Base-by-base conservation (phyloP, 2,113 vertebrate species). In the Rhinolophus sinicus region DNA sequence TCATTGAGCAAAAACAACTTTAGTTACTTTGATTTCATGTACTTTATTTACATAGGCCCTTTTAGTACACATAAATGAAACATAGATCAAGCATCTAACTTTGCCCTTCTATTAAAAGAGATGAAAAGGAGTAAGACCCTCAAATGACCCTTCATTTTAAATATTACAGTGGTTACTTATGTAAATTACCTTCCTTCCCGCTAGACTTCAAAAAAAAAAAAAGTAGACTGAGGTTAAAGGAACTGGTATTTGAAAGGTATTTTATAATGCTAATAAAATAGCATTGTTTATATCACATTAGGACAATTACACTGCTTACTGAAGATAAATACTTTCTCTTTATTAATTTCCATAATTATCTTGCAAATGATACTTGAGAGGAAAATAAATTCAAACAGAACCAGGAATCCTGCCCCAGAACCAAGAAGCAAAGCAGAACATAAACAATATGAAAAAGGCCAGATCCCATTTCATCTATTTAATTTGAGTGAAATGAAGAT, bases 401-500 rank as follows among this genome's bases (percentile, higher is more conserved):
- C 77, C 88, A 92, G 85, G 56, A 96, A 92, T 97, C 69, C 67
- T 80, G 62, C 24, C 77, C 82, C 86, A 91, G 73, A 97, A 96
- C 75, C 82, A 96, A 90, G 94, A 96, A 94, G 84, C 85, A 94
- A 96, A 97, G 96, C 95, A 98, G 91, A 98, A 95, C 76, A 87
- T 95, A 92, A 97, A 96, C 76, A 98, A 96, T 65, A 97, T 96
- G 89, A 97, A 96, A 97, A 96, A 92, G 81, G 76, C 78, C 97
- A 98, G 96, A 94, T 96, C 60, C 52, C 50, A 95, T 95, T 94
- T 95, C 95, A 97, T 94, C 95, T 89, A 87, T 81, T 92, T 87
- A 93, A 94, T 94, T 92, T 91, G 90, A 96, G 54, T 95, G 80
- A 97, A 97, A 95, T 78, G 47, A 96, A 97, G 95, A 97, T 92